phyloP scores from a whole-genome alignment of 2,888 invertebrate species.

The Spisula solida region DNA sequence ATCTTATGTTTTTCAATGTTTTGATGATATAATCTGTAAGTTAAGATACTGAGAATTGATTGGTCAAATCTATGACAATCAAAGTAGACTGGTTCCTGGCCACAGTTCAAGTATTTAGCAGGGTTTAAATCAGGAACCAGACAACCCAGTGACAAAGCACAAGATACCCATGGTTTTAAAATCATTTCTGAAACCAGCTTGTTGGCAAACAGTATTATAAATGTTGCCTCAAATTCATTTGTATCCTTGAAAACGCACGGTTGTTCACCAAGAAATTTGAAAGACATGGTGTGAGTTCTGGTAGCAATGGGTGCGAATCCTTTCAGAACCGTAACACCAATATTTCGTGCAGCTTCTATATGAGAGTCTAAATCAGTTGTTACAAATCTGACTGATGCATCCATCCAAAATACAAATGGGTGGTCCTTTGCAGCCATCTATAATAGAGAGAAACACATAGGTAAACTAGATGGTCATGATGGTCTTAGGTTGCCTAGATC shows the following conservation, averaged over 20 bases:
- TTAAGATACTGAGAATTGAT: conserved; percentile 66
- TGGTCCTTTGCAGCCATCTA: conserved; percentile 59
- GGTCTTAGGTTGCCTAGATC: neutral
- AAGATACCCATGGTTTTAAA: conserved; percentile 67
- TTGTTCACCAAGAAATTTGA: conserved; percentile 59
- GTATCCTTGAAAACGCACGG: conserved; percentile 55
- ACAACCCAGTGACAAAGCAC: conserved; percentile 67
- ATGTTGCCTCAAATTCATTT: conserved; percentile 68
- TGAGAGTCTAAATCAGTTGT: conserved; percentile 49
- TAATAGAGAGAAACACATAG: conserved; percentile 23
- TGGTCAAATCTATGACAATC: conserved; percentile 71
- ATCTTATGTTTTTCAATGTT: conserved; percentile 49
- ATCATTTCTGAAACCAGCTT: conserved; percentile 62
- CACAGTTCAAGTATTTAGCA: conserved; percentile 49
- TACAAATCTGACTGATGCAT: conserved; percentile 65
- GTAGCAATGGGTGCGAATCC: conserved; percentile 57
- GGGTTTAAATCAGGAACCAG: conserved; percentile 57
- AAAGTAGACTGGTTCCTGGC: conserved; percentile 47
- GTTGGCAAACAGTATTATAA: conserved; percentile 59
- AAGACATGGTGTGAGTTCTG: conserved; percentile 60
- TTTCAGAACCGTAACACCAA: conserved; percentile 55
- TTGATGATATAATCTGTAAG: conserved; percentile 54
- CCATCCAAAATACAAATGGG: conserved; percentile 71
- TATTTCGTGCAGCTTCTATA: conserved; percentile 45
- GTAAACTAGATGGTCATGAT: neutral